Conservation (phyloP, 53 echinoderm and acorn worm genomes). For the Echinarachnius parma region DNA sequence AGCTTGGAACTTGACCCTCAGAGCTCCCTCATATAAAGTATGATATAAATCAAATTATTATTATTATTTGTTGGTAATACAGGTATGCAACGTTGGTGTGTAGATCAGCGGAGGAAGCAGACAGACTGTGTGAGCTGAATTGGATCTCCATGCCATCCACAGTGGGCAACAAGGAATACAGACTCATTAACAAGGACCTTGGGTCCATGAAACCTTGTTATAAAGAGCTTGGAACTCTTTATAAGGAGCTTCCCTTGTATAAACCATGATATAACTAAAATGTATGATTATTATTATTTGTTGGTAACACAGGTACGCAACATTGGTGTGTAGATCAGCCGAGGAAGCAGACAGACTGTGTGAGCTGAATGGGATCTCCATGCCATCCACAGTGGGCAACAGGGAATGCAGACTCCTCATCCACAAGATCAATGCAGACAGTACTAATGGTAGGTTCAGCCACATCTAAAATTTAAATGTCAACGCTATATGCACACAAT, state of each 20-base stretch:
- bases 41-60: too few species aligned
- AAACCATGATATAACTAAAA: too few species aligned
- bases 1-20: too few species aligned
- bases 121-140: slow-evolving; percentile 11
- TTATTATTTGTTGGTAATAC: too few species aligned
- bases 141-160: slow-evolving; percentile 29
- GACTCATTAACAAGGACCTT: too few species aligned
- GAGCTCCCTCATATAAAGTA: too few species aligned
- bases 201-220: too few species aligned
- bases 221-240: too few species aligned
- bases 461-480: too few species aligned
- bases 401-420: slow-evolving; percentile 10
- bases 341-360: slow-evolving; percentile 30
- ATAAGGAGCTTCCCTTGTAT: too few species aligned
- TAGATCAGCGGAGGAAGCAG: slow-evolving; percentile 11
- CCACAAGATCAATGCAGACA: slow-evolving; percentile 1
- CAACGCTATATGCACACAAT: too few species aligned
- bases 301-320: slow-evolving; percentile 28
- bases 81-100: slow-evolving; percentile 25
- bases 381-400: slow-evolving; percentile 5
- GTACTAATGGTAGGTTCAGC: background rate
- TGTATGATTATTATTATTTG: too few species aligned
- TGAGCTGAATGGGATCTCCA: slow-evolving; percentile 12
- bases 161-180: background rate
- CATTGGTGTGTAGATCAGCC: background rate